phyloP scores from a whole-genome alignment of 2,888 invertebrate species.

The Bursaphelenchus okinawaensis region DNA sequence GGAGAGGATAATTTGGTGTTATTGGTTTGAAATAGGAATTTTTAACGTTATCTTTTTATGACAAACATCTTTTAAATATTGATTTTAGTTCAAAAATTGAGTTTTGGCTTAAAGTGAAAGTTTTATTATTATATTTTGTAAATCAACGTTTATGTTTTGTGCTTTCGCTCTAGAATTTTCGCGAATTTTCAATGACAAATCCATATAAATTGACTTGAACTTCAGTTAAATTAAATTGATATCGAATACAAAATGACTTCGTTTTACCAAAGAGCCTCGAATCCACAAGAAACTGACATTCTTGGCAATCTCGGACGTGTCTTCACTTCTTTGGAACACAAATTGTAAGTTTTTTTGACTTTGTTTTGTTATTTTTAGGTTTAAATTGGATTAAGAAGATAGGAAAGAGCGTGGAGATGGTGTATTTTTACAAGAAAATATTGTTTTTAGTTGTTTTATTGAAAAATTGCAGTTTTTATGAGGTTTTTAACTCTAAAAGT shows the following conservation, averaged over 20 bases:
- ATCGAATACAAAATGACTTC: slow-evolving; percentile 16
- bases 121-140: too few species aligned
- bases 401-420: not conserved
- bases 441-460: too few species aligned
- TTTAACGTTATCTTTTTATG: too few species aligned
- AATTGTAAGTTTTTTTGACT: slow-evolving; percentile 30
- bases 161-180: not conserved
- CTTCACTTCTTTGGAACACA: slow-evolving; percentile 35
- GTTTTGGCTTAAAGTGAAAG: too few species aligned
- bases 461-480: too few species aligned
- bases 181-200: not conserved
- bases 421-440: not conserved
- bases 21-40: too few species aligned
- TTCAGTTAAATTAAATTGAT: not conserved
- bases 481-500: not conserved
- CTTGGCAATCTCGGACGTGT: slow-evolving; percentile 33
- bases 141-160: too few species aligned
- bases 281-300: slow-evolving; percentile 21
- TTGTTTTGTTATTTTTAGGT: not conserved
- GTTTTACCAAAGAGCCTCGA: slow-evolving; percentile 5
- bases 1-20: too few species aligned
- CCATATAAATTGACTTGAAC: not conserved
- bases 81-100: too few species aligned
- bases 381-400: not conserved
- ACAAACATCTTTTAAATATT: too few species aligned